Conservation (phyloP, 2,797 vertebrate species). For the Malurus leucopterus region DNA sequence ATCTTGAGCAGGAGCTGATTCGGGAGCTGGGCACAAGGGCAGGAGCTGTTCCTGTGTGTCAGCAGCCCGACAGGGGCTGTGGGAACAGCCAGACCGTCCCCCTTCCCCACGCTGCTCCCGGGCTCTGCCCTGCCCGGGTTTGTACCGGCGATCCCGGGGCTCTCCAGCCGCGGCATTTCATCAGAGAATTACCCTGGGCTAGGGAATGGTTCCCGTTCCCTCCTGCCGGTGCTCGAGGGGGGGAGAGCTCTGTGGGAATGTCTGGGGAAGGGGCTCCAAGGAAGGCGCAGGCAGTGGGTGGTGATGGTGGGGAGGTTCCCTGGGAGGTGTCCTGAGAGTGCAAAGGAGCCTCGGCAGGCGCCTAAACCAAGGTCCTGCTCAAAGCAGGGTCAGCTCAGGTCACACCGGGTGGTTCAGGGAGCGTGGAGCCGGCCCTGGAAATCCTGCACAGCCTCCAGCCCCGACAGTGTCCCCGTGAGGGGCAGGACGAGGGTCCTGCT, state of each 20-base stretch:
- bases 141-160: rapidly evolving
- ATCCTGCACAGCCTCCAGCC: background rate
- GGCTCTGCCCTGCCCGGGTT: background rate
- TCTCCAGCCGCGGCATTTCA: background rate
- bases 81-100: background rate
- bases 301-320: background rate
- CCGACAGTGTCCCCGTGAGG: rapidly evolving
- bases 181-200: rapidly evolving
- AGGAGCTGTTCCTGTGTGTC: background rate
- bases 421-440: background rate
- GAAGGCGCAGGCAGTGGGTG: background rate
- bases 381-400: background rate
- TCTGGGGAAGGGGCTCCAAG: background rate
- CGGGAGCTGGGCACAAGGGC: background rate
- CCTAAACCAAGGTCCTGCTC: background rate
- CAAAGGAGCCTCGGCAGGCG: background rate
- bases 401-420: background rate
- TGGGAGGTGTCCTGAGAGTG: too few relatives aligned
- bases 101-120: background rate
- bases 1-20: background rate
- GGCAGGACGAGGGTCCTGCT: rapidly evolving
- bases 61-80: background rate
- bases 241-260: rapidly evolving
- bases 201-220: background rate
- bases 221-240: rapidly evolving